Conservation (phyloP, 2,888 invertebrate species). For the Tiliacea aurago region DNA sequence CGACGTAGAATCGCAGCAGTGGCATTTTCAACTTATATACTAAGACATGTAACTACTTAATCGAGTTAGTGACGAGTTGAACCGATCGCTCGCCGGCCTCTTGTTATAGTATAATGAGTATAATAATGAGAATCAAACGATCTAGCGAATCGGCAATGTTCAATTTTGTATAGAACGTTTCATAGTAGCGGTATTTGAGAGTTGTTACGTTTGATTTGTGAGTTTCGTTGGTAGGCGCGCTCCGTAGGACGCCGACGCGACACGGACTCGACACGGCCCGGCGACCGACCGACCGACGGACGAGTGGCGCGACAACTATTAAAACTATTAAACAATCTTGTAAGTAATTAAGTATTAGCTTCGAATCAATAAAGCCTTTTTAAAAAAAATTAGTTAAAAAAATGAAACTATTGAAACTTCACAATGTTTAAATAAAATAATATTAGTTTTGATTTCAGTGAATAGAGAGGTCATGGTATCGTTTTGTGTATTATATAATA, state of each 20-base stretch:
- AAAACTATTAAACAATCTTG: slow-evolving; percentile 89
- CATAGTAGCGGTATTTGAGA: slow-evolving; percentile 89
- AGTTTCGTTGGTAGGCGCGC: slow-evolving; percentile 79
- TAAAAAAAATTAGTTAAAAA: slow-evolving; percentile 87
- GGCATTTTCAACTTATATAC: slow-evolving; percentile 89
- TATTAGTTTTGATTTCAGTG: slow-evolving; percentile 88
- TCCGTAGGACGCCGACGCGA: slow-evolving; percentile 64
- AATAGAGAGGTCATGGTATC: slow-evolving; percentile 85
- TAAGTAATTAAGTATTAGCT: slow-evolving; percentile 91
- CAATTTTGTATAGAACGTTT: slow-evolving; percentile 90
- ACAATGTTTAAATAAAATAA: slow-evolving; percentile 86
- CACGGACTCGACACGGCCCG: slow-evolving; percentile 57
- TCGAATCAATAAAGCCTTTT: slow-evolving; percentile 90
- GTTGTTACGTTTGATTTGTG: slow-evolving; percentile 89
- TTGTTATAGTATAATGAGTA: slow-evolving; percentile 81
- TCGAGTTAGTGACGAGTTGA: slow-evolving; percentile 84
- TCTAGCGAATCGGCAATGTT: slow-evolving; percentile 89
- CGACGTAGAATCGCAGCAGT: slow-evolving; percentile 89
- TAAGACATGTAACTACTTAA: slow-evolving; percentile 87
- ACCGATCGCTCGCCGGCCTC: slow-evolving; percentile 84
- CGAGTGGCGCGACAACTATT: slow-evolving; percentile 82
- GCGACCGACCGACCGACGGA: slow-evolving; percentile 60
- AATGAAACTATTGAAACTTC: slow-evolving; percentile 88
- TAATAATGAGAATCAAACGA: slow-evolving; percentile 81
- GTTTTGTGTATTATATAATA: slow-evolving; percentile 85